phyloP scores from a whole-genome alignment of 2,113 vertebrate genomes.

The Tautogolabrus adspersus region DNA sequence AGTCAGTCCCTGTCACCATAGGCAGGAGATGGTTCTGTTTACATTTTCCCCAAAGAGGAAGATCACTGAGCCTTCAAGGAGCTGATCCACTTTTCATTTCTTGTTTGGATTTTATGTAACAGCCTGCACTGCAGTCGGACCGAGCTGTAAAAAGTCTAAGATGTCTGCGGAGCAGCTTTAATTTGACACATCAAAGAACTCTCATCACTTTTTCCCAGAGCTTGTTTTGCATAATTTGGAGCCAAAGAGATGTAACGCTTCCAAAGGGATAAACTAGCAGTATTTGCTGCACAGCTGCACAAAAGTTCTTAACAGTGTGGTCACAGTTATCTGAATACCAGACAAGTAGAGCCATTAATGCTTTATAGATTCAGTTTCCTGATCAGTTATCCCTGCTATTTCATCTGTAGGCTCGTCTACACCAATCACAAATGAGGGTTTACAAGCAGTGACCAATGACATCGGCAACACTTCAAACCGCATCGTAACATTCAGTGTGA shows the following conservation, averaged over 20 bases:
- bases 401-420: constrained; percentile 82
- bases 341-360: not conserved
- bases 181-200: constrained; percentile 66
- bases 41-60: constrained; percentile 19
- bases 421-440: constrained; percentile 82
- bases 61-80: constrained; percentile 25
- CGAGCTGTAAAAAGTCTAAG: constrained; percentile 58
- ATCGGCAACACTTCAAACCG: constrained; percentile 81
- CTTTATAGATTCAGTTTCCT: constrained; percentile 1
- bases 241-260: constrained; percentile 41
- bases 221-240: constrained; percentile 49
- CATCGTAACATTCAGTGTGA: constrained; percentile 83
- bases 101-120: constrained; percentile 62
- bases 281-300: constrained; percentile 9
- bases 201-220: constrained; percentile 32
- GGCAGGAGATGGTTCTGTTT: constrained; percentile 15
- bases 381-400: not conserved
- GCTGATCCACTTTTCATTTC: constrained; percentile 56
- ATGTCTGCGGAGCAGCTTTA: constrained; percentile 58
- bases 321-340: constrained; percentile 18
- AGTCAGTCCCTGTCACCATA: constrained; percentile 2
- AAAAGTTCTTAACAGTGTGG: constrained; percentile 15
- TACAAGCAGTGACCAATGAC: constrained; percentile 90
- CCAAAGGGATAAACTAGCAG: constrained; percentile 21
- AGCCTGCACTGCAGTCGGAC: constrained; percentile 35